phyloP scores from a whole-genome alignment of 2,797 vertebrate species.

The Podarcis lilfordi region DNA sequence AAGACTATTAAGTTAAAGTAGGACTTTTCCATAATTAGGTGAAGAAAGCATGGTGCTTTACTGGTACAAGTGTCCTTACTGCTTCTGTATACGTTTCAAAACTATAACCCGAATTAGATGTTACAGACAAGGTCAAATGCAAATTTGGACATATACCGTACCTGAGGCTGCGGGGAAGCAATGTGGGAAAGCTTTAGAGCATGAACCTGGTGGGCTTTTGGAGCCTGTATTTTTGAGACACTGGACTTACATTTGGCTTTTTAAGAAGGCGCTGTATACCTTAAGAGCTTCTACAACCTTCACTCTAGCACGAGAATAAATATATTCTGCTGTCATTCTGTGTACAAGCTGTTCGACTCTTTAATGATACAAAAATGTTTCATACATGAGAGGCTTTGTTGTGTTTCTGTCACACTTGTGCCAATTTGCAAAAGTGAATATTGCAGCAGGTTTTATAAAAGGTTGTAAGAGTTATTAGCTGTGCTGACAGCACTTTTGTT shows the following conservation, averaged over 20 bases:
- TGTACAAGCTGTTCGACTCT: constrained; percentile 11
- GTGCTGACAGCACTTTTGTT: neutral
- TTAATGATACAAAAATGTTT: constrained; percentile 8
- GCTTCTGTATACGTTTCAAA: neutral
- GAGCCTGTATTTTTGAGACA: neutral
- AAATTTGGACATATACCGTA: neutral
- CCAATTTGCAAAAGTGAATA: neutral
- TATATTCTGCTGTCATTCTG: constrained; percentile 19
- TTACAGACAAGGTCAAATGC: neutral
- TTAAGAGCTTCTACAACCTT: neutral
- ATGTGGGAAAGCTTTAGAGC: neutral
- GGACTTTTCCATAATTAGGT: neutral
- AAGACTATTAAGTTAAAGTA: constrained; percentile 26
- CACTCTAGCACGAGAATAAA: neutral
- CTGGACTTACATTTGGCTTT: neutral
- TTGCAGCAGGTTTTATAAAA: constrained; percentile 9
- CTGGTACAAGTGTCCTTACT: too few species aligned
- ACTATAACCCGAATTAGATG: neutral
- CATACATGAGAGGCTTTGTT: constrained; percentile 12
- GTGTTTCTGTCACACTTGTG: constrained; percentile 19
- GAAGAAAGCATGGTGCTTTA: neutral
- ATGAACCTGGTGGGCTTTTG: neutral
- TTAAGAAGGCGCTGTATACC: neutral
- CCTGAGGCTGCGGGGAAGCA: neutral
- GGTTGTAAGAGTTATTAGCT: neutral